Percentiles rank a stretch among this genome's conserved stretches.
Evolutionary conservation across 2,888 invertebrate species (phyloP).

Genomic region (Schizaphis graminum): DNA sequence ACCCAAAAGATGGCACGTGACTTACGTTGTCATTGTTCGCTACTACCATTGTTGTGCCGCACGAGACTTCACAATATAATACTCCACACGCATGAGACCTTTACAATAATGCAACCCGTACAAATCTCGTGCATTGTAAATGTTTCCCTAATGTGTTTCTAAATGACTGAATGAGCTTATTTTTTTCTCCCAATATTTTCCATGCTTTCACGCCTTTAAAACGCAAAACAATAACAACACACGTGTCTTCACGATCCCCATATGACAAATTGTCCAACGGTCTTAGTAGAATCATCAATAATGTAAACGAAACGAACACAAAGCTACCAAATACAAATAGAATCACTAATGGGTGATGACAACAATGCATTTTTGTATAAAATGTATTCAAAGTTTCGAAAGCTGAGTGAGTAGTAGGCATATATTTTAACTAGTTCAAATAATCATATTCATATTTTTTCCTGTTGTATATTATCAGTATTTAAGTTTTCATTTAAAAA

Average conservation of each 20-base stretch:
- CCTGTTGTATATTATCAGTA: background rate
- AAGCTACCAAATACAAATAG: background rate
- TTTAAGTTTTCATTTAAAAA: background rate
- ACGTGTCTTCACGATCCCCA: constrained; percentile 38
- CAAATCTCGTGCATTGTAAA: constrained; percentile 45
- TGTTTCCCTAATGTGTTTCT: constrained; percentile 59
- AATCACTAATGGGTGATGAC: background rate
- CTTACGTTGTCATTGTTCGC: constrained; percentile 63
- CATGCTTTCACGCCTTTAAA: constrained; percentile 48
- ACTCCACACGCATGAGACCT: constrained; percentile 12
- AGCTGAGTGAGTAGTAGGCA: background rate
- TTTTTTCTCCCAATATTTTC: constrained; percentile 34
- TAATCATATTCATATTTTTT: background rate
- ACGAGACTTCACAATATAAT: constrained; percentile 49
- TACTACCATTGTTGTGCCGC: constrained; percentile 31
- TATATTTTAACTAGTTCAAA: background rate
- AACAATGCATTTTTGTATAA: background rate
- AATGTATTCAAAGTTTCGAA: background rate
- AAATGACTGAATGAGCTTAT: constrained; percentile 58
- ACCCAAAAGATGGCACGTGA: constrained; percentile 64
- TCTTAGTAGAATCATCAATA: constrained; percentile 44
- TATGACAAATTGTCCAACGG: constrained; percentile 51
- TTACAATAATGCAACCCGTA: constrained; percentile 27
- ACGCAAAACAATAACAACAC: constrained; percentile 55
- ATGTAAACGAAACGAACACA: background rate